Base-by-base conservation (phyloP, 2,888 invertebrate genomes). In the Yponomeuta plumbellus region DNA sequence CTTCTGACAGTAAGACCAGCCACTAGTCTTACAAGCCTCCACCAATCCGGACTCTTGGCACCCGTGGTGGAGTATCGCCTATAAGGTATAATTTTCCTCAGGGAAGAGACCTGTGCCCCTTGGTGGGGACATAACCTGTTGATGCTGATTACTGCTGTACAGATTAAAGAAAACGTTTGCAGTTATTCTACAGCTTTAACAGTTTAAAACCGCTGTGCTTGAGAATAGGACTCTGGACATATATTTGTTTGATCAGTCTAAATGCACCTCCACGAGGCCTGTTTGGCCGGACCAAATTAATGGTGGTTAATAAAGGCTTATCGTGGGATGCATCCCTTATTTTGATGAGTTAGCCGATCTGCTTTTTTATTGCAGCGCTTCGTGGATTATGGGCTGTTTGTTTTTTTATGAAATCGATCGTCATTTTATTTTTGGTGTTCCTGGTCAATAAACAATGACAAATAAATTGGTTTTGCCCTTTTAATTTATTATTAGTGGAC, bases 341-440 rank as follows among this genome's bases (percentile, higher is more conserved):
- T 52, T 52, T 52, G 44, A 52, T 52, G 44, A 52, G 44, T 52
- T 52, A 52, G 44, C 44, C 44, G 44, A 52, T 52, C 44, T 52
- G 44, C 17, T 52, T 13, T 52, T 17, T 52, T 52, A 52, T 52
- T 52, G 44, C 17, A 52, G 44, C 17, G 44, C 44, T 52, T 17
- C 17, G 17, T 5, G 44, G 13, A 52, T 52, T 52, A 52, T 52
- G 44, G 44, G 17, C 44, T 5, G 17, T 52, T 52, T 52, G 44
- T 17, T 13, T 52, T 44, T 52, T 52, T 52, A 52, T 5, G 13
- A 52, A 52, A 17, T 17, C 2, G 44, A 17, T 52, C 17, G 17
- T 52, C 17, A 13, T 8, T 3, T 52, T 52, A 52, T 52, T 52
- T 52, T 17, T 34, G 8, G 17, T 13, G 0, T 13, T 52, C 17